Base-by-base conservation (phyloP, 2,888 invertebrate species). In the Drosophila fulvimacula region DNA sequence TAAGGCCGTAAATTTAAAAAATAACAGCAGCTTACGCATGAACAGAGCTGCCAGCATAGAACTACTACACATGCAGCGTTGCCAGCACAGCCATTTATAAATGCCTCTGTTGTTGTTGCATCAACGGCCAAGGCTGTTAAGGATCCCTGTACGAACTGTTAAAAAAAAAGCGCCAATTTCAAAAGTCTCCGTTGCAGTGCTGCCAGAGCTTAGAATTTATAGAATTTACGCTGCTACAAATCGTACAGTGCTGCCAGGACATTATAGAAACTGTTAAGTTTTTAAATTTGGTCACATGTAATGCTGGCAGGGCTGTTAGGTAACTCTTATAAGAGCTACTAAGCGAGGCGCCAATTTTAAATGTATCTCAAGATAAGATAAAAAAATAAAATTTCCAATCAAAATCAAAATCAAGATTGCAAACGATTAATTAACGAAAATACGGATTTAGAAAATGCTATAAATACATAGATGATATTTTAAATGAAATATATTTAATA, bases 391-490 rank as follows among this genome's bases (percentile, higher is more conserved):
- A 30, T 30, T 17, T 5, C 17, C 30, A 17, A 17, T 17, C 17
- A 48, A 27, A 21, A 27, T 17, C 3, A 17, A 17, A 17, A 17
- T 17, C 17, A 48, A 27, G 15, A 27, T 11, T 3, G 17, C 11
- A 15, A 48, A 48, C 11, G 27, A 46, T 46, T 51, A 51, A 51
- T 21, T 51, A 51, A 36, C 30, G 27, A 55, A 27, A 48, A 24
- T 21, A 19, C 36, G 34, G 52, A 65, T 15, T 36, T 52, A n/a
- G n/a, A 21, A 44, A 38, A 32, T 44, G 19, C 36, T 19, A n/a
- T n/a, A n/a, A 52, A 46, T 36, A 52, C n/a, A 38, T 44, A 52
- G 1, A n/a, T 21, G 17, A 9, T 44, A 38, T 32, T 52, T 48
- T 2, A 52, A 52, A 61, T 60, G 30, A 10, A 36, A 38, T 36